A percentile compares a stretch with the other conserved stretches of the same genome.
Conservation (phyloP, 2,888 invertebrate genomes). For the Tetrapedia diversipes region DNA sequence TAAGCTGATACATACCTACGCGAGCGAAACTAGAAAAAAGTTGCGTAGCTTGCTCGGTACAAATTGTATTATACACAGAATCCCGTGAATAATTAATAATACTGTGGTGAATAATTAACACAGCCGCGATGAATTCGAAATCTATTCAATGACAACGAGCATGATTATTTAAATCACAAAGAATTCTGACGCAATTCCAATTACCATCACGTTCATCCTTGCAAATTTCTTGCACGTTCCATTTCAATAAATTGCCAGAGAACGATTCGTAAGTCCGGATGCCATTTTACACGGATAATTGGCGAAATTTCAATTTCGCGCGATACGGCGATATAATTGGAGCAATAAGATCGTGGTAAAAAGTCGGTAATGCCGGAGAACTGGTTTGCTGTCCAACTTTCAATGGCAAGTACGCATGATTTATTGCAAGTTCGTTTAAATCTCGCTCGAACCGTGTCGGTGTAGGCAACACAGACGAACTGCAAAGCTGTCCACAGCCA, state of each 20-base stretch:
- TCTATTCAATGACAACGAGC: neutral
- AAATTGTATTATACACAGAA: neutral
- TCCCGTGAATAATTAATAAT: neutral
- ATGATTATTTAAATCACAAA: neutral
- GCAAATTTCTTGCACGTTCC: neutral
- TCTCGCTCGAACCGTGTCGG: slow-evolving; percentile 33
- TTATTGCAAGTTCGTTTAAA: slow-evolving; percentile 50
- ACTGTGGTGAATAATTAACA: neutral
- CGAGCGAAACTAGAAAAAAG: neutral
- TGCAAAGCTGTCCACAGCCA: slow-evolving; percentile 42
- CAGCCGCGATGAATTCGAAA: neutral
- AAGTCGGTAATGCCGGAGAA: slow-evolving; percentile 14
- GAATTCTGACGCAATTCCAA: neutral
- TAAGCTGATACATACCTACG: neutral
- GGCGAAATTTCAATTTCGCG: slow-evolving; percentile 34
- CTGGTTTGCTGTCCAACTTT: slow-evolving; percentile 44
- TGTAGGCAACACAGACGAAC: slow-evolving; percentile 32
- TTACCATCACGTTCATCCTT: neutral
- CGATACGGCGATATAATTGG: slow-evolving; percentile 26
- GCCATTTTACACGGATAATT: neutral
- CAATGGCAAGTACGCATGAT: slow-evolving; percentile 51
- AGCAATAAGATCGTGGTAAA: slow-evolving; percentile 13
- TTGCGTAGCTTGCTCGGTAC: neutral
- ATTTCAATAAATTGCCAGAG: neutral
- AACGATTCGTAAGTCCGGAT: neutral